A percentile compares a stretch with the other conserved stretches of the same genome.
These are phyloP conservation scores for Scortum barcoo DNA, from an alignment of 2,113 vertebrate genomes.

Conservation along the genomic window DNA sequence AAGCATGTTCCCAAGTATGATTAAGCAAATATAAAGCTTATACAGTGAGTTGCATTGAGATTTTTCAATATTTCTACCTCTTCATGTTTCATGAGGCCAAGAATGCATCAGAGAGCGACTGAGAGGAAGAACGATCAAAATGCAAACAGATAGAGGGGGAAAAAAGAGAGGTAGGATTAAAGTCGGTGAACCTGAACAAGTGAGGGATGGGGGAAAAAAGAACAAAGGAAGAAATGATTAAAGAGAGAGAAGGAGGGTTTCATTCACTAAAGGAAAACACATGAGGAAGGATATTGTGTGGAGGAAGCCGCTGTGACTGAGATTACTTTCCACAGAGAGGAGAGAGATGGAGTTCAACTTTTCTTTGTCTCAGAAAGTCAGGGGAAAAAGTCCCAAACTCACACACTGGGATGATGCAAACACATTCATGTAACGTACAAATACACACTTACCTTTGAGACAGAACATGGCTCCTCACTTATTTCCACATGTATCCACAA, in stretches of 20 bases:
- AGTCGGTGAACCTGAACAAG: constrained; percentile 50
- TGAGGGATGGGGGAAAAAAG: constrained; percentile 23
- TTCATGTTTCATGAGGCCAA: neutral
- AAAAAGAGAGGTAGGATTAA: constrained; percentile 20
- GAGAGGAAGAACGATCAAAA: constrained; percentile 11
- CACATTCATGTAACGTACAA: neutral
- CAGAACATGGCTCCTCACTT: constrained; percentile 77
- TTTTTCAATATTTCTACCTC: neutral
- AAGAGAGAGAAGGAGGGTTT: constrained; percentile 32
- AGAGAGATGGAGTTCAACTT: constrained; percentile 65
- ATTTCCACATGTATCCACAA: constrained; percentile 43
- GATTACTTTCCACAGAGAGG: constrained; percentile 48
- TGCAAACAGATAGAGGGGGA: neutral
- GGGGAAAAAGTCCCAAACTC: constrained; percentile 39
- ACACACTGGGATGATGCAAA: constrained; percentile 17
- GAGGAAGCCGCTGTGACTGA: constrained; percentile 55
- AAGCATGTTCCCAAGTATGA: constrained; percentile 13
- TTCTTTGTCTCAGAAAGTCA: constrained; percentile 76
- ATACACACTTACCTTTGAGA: constrained; percentile 77
- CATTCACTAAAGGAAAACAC: constrained; percentile 45
- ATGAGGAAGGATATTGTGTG: constrained; percentile 47
- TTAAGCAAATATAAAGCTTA: neutral
- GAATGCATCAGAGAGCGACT: neutral
- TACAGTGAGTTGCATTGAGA: neutral
- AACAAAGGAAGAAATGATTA: constrained; percentile 56